phyloP scores from a whole-genome alignment of 2,888 invertebrate species.

The Octodonta nipae region DNA sequence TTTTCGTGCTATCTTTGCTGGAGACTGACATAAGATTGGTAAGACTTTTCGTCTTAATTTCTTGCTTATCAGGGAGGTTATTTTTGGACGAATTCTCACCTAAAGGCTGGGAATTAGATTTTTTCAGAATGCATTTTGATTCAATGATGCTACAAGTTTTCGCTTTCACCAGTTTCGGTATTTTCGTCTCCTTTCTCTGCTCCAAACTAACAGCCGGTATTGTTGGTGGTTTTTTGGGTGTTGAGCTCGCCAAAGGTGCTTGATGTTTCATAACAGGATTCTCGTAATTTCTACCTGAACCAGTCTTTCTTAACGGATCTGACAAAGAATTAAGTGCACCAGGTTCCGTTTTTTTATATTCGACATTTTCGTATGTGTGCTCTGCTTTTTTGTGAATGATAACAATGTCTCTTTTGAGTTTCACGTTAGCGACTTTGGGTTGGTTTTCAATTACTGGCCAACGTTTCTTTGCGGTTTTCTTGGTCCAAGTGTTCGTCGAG shows the following conservation, averaged over 20 bases:
- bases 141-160: conserved; percentile 59
- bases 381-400: conserved; percentile 18
- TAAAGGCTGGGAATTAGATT: conserved; percentile 40
- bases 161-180: conserved; percentile 52
- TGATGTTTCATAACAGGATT: no score
- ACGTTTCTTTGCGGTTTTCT: no score
- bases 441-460: conserved; percentile 17
- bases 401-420: conserved; percentile 14
- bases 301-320: neutral
- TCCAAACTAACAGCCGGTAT: conserved; percentile 12
- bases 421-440: conserved; percentile 2
- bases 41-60: conserved; percentile 24
- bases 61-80: conserved; percentile 6
- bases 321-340: no score
- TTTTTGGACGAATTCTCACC: conserved; percentile 15
- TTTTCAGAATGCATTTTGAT: conserved; percentile 53
- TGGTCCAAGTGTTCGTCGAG: no score
- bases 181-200: conserved; percentile 19
- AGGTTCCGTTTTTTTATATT: conserved; percentile 11
- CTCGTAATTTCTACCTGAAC: no score
- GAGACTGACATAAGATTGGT: conserved; percentile 15
- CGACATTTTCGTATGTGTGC: conserved; percentile 25
- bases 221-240: conserved; percentile 11
- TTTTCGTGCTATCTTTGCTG: conserved; percentile 5
- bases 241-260: conserved; percentile 11